phyloP scores from a whole-genome alignment of 2,888 invertebrate species.

The Tiliacea citrago region DNA sequence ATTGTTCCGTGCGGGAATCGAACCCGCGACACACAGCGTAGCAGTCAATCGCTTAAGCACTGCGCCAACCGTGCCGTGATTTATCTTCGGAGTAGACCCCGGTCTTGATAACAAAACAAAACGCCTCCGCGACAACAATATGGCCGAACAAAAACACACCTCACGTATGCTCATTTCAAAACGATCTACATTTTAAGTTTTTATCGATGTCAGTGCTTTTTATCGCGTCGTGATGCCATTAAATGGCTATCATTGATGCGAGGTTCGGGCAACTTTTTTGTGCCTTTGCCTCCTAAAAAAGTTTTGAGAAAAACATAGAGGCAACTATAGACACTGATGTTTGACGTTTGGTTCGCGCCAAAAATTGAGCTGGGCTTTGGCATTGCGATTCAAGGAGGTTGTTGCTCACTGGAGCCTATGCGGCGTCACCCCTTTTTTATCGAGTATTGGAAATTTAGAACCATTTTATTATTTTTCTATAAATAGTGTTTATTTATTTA shows the following conservation, averaged over 20 bases:
- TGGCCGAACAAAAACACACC: slow-evolving; percentile 57
- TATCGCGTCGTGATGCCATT: slow-evolving; percentile 75
- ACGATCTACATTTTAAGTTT: slow-evolving; percentile 73
- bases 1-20: too few relatives aligned
- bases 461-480: slow-evolving; percentile 39
- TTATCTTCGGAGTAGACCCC: too few relatives aligned
- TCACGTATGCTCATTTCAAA: slow-evolving; percentile 71
- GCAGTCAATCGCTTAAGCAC: too few relatives aligned
- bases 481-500: slow-evolving; percentile 41
- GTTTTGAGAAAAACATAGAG: slow-evolving; percentile 57
- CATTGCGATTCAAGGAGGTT: slow-evolving; percentile 43
- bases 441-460: slow-evolving; percentile 29
- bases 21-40: too few relatives aligned
- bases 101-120: slow-evolving; percentile 60
- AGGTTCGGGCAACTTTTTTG: slow-evolving; percentile 74
- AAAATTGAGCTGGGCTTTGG: slow-evolving; percentile 43
- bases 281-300: slow-evolving; percentile 69
- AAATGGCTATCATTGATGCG: slow-evolving; percentile 81
- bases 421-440: slow-evolving; percentile 18
- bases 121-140: slow-evolving; percentile 60
- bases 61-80: too few relatives aligned
- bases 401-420: slow-evolving; percentile 29
- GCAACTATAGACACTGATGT: slow-evolving; percentile 69
- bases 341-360: slow-evolving; percentile 61
- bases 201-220: slow-evolving; percentile 68